phyloP scores from a whole-genome alignment of 53 echinoderm and acorn worm species.

The Arbacia lixula region DNA sequence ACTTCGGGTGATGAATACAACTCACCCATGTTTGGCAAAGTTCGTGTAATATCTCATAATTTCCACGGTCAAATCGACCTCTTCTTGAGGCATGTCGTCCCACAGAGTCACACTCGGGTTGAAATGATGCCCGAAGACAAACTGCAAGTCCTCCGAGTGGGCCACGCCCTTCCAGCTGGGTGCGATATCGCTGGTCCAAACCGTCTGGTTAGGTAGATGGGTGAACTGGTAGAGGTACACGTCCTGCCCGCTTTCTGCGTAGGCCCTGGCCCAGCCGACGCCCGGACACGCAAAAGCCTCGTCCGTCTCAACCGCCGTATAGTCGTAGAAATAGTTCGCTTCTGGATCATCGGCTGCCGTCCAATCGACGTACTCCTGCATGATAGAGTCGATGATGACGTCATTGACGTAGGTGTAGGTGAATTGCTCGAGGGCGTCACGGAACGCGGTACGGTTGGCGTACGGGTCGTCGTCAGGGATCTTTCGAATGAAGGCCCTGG shows the following conservation, averaged over 20 bases:
- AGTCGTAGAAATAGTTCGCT: conserved; percentile 71
- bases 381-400: conserved; percentile 53
- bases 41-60: conserved; percentile 71
- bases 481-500: conserved; percentile 40
- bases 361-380: conserved; percentile 79
- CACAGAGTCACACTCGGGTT: conserved; percentile 49
- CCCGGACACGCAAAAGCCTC: conserved; percentile 70
- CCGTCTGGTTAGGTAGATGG: conserved; percentile 56
- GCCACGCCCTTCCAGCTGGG: conserved; percentile 74
- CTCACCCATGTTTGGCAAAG: conserved; percentile 80
- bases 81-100: conserved; percentile 44
- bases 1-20: no score
- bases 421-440: conserved; percentile 41
- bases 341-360: conserved; percentile 53
- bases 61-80: conserved; percentile 51
- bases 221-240: conserved; percentile 70
- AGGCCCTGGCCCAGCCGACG: conserved; percentile 57
- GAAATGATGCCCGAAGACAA: conserved; percentile 73
- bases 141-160: conserved; percentile 72
- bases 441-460: conserved; percentile 46
- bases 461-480: conserved; percentile 23
- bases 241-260: conserved; percentile 27
- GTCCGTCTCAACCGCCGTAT: conserved; percentile 67
- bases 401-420: conserved; percentile 62
- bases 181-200: conserved; percentile 49